Evolutionary conservation across 2,888 invertebrate species (phyloP).

Genomic region (Acanthosepion pharaonis): DNA sequence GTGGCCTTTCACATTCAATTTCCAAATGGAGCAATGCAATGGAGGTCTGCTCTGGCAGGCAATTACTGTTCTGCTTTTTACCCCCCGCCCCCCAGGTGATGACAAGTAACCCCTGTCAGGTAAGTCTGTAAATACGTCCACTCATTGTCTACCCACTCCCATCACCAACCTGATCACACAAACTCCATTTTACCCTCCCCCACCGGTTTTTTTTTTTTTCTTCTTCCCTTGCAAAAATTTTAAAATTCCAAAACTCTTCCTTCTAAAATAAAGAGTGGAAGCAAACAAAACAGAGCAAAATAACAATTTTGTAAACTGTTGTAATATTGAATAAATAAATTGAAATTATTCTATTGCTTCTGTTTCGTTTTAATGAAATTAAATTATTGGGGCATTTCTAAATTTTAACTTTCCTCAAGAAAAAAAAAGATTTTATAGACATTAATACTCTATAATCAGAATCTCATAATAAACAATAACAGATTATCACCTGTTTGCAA

Average conservation of each 20-base stretch:
- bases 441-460: too few relatives aligned
- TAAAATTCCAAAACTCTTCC: not conserved
- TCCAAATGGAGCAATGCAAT: not conserved
- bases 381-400: too few relatives aligned
- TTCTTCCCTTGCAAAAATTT: not conserved
- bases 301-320: slow-evolving; percentile 47
- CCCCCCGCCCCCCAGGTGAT: not conserved
- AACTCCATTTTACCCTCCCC: not conserved
- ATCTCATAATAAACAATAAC: too few relatives aligned
- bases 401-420: too few relatives aligned
- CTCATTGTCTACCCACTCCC: slow-evolving; percentile 35
- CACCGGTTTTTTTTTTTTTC: not conserved
- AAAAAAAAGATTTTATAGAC: too few relatives aligned
- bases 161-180: not conserved
- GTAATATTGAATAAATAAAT: slow-evolving; percentile 48
- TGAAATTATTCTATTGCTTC: not conserved
- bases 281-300: not conserved
- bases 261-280: not conserved
- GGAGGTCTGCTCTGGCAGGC: not conserved
- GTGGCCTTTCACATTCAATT: not conserved
- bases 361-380: too few relatives aligned
- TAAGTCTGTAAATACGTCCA: slow-evolving; percentile 47
- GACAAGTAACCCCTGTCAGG: slow-evolving; percentile 25
- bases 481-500: too few relatives aligned
- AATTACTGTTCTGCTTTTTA: not conserved